A percentile compares a stretch with the other conserved stretches of the same genome.
These are phyloP conservation scores for Lophotriccus pileatus DNA, from an alignment of 2,797 vertebrate genomes.

Conservation along the genomic window DNA sequence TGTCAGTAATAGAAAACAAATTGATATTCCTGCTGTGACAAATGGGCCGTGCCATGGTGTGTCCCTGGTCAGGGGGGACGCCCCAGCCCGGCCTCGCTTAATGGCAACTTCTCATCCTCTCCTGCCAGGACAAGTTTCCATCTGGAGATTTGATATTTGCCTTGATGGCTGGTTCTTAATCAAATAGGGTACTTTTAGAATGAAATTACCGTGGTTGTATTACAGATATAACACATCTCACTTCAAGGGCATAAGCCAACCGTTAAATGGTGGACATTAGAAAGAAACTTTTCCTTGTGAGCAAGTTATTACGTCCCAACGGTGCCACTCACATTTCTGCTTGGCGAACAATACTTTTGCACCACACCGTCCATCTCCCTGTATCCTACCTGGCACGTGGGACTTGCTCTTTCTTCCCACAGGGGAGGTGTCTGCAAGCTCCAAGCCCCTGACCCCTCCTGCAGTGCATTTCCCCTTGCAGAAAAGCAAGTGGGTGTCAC, in stretches of 20 bases:
- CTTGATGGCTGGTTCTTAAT: conserved; percentile 50
- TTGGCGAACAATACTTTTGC: neutral
- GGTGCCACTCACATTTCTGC: neutral
- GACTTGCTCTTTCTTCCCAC: neutral
- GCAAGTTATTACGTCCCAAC: accelerated
- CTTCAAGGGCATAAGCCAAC: conserved; percentile 58
- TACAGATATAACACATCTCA: neutral
- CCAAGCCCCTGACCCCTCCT: accelerated
- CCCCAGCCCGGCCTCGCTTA: accelerated
- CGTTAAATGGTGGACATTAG: conserved; percentile 24
- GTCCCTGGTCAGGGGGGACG: neutral
- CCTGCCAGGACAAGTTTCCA: neutral
- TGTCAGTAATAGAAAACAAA: conserved; percentile 49
- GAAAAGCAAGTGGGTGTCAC: neutral
- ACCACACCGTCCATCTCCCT: neutral
- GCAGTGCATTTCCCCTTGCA: neutral
- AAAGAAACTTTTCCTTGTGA: conserved; percentile 17
- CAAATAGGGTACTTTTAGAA: conserved; percentile 36
- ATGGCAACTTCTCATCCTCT: conserved; percentile 6
- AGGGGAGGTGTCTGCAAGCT: accelerated
- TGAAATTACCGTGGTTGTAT: neutral
- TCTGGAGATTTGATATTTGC: conserved; percentile 42
- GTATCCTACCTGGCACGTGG: accelerated
- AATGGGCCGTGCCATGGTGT: neutral
- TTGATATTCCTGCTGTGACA: conserved; percentile 10